Evolutionary conservation across 2,797 vertebrate species (phyloP).

Genomic region (Sebastes kiyomatsui): DNA sequence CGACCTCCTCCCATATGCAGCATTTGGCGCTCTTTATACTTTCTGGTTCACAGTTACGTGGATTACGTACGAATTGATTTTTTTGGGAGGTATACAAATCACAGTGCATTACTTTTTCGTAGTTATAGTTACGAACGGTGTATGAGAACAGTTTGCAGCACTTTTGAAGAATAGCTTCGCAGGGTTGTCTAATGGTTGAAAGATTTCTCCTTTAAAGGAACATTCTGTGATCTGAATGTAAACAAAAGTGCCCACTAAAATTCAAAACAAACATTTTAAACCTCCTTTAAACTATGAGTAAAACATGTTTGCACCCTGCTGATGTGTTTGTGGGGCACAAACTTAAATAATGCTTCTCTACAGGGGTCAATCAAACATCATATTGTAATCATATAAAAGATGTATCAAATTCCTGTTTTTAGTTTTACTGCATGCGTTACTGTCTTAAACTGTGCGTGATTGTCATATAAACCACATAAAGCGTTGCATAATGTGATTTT

Average conservation of each 20-base stretch:
- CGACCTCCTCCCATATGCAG: too few species aligned
- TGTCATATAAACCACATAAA: conserved; percentile 4
- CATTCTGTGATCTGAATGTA: not conserved
- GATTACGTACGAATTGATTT: too few species aligned
- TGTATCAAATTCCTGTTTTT: not conserved
- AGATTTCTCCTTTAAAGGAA: not conserved
- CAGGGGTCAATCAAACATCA: not conserved
- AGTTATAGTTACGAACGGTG: too few species aligned
- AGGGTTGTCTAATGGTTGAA: not conserved
- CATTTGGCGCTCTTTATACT: too few species aligned
- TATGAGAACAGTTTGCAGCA: too few species aligned
- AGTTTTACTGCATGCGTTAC: not conserved
- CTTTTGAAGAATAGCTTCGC: not conserved
- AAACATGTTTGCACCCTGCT: not conserved
- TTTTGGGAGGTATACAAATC: too few species aligned
- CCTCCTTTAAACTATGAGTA: not conserved
- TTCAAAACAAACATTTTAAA: not conserved
- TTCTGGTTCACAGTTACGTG: too few species aligned
- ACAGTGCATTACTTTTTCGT: too few species aligned
- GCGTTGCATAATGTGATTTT: conserved; percentile 12
- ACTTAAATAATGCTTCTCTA: not conserved
- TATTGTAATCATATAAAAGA: not conserved
- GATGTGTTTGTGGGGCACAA: not conserved
- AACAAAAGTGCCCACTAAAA: not conserved
- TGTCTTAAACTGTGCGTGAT: not conserved